Evolutionary conservation across 2,113 vertebrate genomes (phyloP).

Genomic region (Pomatostomus ruficeps): DNA sequence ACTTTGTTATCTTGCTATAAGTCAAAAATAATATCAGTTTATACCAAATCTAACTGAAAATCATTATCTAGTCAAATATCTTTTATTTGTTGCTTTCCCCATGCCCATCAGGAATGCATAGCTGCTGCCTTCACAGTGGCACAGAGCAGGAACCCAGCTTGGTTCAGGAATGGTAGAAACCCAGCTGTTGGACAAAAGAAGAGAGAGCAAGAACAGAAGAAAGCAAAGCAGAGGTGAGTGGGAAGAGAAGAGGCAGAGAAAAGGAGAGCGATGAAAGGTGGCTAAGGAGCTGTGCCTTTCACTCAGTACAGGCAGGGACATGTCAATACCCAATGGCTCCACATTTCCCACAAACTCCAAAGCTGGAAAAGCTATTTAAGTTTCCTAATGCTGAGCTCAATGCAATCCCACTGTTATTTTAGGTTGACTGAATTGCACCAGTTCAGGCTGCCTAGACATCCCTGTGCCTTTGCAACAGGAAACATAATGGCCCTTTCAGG

Average conservation of each 20-base stretch:
- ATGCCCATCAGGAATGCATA: background rate
- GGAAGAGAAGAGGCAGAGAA: background rate
- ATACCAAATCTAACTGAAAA: background rate
- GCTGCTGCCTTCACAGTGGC: background rate
- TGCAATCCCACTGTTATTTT: background rate
- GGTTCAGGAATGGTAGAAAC: background rate
- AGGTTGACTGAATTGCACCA: background rate
- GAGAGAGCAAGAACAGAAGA: background rate
- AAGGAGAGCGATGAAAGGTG: background rate
- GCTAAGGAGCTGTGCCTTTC: background rate
- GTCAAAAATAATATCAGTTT: background rate
- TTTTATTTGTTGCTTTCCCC: background rate
- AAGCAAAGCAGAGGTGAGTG: background rate
- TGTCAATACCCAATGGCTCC: background rate
- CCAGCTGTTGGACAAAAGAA: background rate
- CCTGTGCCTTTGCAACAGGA: background rate
- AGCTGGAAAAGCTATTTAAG: background rate
- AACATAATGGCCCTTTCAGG: background rate
- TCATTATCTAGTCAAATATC: background rate
- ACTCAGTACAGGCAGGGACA: background rate
- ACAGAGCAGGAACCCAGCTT: background rate
- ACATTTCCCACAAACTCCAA: background rate
- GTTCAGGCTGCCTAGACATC: background rate
- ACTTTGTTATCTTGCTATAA: background rate
- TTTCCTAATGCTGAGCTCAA: background rate